These are phyloP conservation scores for Oceanites oceanicus DNA, from an alignment of 2,113 vertebrate genomes.

Conservation along the genomic window DNA sequence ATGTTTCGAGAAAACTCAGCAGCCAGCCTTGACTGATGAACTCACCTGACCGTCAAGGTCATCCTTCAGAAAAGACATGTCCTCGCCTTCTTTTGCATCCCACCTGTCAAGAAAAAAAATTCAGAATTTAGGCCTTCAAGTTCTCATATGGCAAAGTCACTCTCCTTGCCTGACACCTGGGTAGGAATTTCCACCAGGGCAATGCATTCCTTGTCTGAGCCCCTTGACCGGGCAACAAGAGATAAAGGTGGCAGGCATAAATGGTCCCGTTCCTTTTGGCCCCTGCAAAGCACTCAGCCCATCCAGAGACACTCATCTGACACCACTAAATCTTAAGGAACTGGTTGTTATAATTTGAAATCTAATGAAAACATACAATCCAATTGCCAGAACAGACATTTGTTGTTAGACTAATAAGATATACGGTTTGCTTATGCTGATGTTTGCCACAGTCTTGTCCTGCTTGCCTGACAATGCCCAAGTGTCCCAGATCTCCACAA, in stretches of 20 bases:
- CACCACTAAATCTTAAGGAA: neutral
- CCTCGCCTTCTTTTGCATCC: constrained; percentile 73
- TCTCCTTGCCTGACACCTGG: neutral
- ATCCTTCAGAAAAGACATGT: constrained; percentile 54
- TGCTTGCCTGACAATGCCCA: neutral
- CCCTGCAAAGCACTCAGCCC: neutral
- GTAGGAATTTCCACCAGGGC: neutral
- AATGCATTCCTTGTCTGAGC: neutral
- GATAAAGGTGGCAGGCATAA: neutral
- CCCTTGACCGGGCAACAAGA: neutral
- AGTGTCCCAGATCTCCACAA: neutral
- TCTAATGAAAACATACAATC: neutral
- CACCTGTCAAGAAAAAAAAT: constrained; percentile 56
- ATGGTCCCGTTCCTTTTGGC: neutral
- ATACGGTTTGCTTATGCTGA: neutral
- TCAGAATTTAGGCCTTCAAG: neutral
- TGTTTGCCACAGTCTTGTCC: neutral
- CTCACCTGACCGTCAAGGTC: constrained; percentile 65
- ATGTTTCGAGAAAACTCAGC: neutral
- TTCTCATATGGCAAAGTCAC: neutral
- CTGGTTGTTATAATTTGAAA: neutral
- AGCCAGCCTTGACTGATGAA: neutral
- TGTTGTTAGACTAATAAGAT: neutral
- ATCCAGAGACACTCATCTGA: neutral
- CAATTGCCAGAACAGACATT: neutral